phyloP scores from a whole-genome alignment of 2,113 vertebrate species.

The Mastomys natalensis region DNA sequence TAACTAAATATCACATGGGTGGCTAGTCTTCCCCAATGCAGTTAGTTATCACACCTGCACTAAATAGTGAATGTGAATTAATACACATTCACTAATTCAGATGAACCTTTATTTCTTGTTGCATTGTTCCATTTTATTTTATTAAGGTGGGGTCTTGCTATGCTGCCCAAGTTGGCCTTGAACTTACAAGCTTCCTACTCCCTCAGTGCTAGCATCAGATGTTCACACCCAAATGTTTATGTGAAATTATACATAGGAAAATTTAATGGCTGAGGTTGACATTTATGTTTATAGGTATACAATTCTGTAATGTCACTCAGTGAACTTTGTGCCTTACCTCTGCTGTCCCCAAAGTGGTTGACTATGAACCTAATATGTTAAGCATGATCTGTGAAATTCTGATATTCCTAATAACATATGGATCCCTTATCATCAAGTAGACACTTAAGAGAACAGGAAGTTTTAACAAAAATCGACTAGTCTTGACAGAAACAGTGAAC shows the following conservation, averaged over 20 bases:
- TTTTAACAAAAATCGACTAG: slow-evolving; percentile 23
- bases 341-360: not conserved
- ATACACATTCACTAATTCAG: not conserved
- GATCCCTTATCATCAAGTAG: not conserved
- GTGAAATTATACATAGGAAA: slow-evolving; percentile 43
- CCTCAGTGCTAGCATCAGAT: not conserved
- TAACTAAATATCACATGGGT: not conserved
- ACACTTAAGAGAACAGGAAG: slow-evolving; percentile 29
- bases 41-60: not conserved
- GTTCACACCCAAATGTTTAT: too few relatives aligned
- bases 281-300: not conserved
- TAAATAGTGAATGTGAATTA: too few relatives aligned
- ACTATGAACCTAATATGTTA: slow-evolving; percentile 25
- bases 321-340: slow-evolving; percentile 9
- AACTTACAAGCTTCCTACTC: too few relatives aligned
- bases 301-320: slow-evolving; percentile 7
- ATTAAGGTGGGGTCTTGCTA: not conserved
- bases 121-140: not conserved
- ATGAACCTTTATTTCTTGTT: not conserved
- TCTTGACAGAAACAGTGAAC: slow-evolving; percentile 35
- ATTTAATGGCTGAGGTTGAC: not conserved
- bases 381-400: not conserved
- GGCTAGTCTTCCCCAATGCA: not conserved
- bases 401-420: not conserved
- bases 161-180: not conserved